These are phyloP conservation scores for Beris chalybata DNA, from an alignment of 2,888 invertebrate genomes.

Conservation along the genomic window DNA sequence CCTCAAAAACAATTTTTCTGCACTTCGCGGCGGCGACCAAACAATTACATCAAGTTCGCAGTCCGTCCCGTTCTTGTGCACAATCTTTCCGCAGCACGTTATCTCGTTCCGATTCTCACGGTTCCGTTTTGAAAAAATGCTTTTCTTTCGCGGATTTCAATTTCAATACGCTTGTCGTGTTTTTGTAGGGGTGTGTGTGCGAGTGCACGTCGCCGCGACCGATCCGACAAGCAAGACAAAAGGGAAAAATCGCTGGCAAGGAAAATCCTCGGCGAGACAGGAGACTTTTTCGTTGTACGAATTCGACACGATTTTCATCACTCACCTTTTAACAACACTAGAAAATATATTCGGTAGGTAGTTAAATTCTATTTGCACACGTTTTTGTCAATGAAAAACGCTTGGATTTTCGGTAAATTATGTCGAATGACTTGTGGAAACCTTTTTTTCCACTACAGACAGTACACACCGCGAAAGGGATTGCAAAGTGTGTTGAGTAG, in stretches of 20 bases:
- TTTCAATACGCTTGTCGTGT: not conserved
- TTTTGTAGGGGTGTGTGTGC: not conserved
- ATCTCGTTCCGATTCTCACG: not conserved
- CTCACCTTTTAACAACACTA: constrained; percentile 25
- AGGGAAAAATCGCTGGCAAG: not conserved
- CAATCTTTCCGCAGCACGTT: not conserved
- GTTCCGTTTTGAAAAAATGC: not conserved
- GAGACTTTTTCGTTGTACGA: not conserved
- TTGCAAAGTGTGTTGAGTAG: constrained; percentile 13
- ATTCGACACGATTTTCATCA: not conserved
- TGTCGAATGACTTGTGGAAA: constrained; percentile 29
- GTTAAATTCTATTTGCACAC: constrained; percentile 11
- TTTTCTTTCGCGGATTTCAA: not conserved
- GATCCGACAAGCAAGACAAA: not conserved
- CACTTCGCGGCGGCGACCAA: constrained; percentile 4
- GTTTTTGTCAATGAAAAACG: constrained; percentile 17
- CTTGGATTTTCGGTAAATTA: constrained; percentile 16
- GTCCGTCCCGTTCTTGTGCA: not conserved
- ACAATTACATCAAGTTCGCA: not conserved
- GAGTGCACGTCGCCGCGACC: not conserved
- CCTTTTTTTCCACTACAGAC: constrained; percentile 12
- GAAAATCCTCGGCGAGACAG: constrained; percentile 1
- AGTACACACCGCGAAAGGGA: constrained; percentile 23
- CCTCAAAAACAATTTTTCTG: constrained; percentile 24
- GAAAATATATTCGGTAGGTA: constrained; percentile 22